Conservation (phyloP, 1,140 invertebrate genomes). For the Cydia pomonella region DNA sequence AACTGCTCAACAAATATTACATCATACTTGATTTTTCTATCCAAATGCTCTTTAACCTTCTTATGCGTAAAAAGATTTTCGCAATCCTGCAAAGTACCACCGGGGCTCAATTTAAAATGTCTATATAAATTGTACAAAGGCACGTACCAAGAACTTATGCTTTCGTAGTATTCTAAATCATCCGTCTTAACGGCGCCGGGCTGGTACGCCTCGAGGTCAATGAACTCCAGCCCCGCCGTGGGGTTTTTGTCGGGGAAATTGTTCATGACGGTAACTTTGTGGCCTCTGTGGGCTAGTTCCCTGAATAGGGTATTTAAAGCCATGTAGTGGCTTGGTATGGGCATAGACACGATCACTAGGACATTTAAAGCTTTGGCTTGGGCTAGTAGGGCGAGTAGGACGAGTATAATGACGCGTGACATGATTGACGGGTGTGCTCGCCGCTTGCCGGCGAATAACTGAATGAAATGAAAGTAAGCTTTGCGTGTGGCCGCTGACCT, state of each 20-base stretch:
- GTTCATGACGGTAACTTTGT: conserved; percentile 74
- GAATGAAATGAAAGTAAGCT: neutral
- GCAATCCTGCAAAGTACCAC: conserved; percentile 55
- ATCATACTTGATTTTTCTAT: conserved; percentile 81
- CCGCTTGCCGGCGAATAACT: neutral
- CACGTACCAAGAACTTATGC: conserved; percentile 38
- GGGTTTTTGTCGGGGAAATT: conserved; percentile 58
- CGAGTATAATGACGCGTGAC: neutral
- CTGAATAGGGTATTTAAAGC: conserved; percentile 67
- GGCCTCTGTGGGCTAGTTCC: conserved; percentile 68
- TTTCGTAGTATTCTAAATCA: conserved; percentile 48
- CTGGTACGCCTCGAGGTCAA: conserved; percentile 45
- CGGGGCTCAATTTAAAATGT: conserved; percentile 41
- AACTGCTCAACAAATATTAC: conserved; percentile 85
- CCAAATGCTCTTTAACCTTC: conserved; percentile 56
- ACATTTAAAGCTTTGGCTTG: conserved; percentile 53
- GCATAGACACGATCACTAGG: conserved; percentile 63
- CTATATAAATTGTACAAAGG: conserved; percentile 47
- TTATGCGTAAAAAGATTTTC: conserved; percentile 62
- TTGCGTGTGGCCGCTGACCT: neutral
- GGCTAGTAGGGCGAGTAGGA: neutral
- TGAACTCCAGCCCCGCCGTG: conserved; percentile 54
- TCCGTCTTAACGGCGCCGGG: conserved; percentile 22
- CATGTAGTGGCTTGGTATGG: conserved; percentile 72
- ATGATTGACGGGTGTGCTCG: conserved; percentile 6